Evolutionary conservation across 2,888 invertebrate genomes (phyloP).

Genomic region (Adelphocoris suturalis): DNA sequence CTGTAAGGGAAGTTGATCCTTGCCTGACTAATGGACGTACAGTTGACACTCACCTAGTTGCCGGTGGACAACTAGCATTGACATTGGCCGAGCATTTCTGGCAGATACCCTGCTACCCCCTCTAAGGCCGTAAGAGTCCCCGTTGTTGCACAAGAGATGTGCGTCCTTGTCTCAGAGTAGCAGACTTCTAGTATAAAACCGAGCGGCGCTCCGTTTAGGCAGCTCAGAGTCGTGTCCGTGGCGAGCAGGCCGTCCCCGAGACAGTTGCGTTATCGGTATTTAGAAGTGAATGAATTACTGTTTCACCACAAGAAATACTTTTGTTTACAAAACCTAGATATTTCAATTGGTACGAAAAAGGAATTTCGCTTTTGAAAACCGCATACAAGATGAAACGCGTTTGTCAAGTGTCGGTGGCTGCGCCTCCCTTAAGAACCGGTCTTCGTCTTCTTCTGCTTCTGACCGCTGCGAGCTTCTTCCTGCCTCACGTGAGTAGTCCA

Average conservation of each 20-base stretch:
- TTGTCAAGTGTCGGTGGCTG: constrained; percentile 63
- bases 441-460: constrained; percentile 54
- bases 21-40: background rate
- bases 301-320: background rate
- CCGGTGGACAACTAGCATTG: constrained; percentile 57
- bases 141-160: constrained; percentile 69
- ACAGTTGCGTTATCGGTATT: constrained; percentile 34
- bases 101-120: constrained; percentile 63
- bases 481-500: constrained; percentile 68
- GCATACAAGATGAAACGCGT: constrained; percentile 61
- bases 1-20: background rate
- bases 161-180: constrained; percentile 69
- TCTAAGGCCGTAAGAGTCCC: constrained; percentile 62
- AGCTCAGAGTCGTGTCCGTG: constrained; percentile 60
- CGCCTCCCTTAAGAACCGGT: constrained; percentile 51
- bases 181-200: constrained; percentile 70
- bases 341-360: background rate
- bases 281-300: background rate
- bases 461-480: constrained; percentile 59
- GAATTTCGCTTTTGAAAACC: constrained; percentile 4
- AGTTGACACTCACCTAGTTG: constrained; percentile 70
- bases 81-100: constrained; percentile 66
- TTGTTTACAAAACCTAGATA: background rate
- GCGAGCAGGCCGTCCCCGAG: constrained; percentile 22
- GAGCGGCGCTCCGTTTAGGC: constrained; percentile 62